Conservation (phyloP, 2,797 vertebrate species). For the Semotilus atromaculatus region DNA sequence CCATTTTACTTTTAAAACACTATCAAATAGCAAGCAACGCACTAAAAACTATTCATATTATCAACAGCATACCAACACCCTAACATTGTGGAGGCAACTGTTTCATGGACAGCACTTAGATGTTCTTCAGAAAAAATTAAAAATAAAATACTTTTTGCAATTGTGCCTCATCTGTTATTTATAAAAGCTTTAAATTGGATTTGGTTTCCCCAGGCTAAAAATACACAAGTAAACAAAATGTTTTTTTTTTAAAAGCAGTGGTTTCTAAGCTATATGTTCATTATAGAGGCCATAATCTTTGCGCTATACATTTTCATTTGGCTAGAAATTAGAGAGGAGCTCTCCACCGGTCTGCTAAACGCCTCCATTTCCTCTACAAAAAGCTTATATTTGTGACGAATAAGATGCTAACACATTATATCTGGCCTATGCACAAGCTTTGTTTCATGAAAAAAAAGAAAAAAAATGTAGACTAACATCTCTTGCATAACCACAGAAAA, state of each 20-base stretch:
- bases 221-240: neutral
- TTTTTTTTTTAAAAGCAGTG: neutral
- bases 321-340: conserved; percentile 33
- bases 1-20: neutral
- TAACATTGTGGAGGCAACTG: neutral
- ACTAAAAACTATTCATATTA: neutral
- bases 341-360: conserved; percentile 17
- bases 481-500: conserved; percentile 24
- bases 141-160: neutral
- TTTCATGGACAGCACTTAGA: neutral
- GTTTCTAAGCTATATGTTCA: conserved; percentile 4
- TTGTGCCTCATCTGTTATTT: neutral
- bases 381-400: neutral
- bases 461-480: neutral
- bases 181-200: conserved; percentile 21
- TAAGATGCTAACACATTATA: conserved; percentile 15
- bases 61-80: neutral
- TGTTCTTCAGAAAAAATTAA: neutral
- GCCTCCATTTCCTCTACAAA: conserved; percentile 30
- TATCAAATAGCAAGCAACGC: neutral
- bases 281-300: conserved; percentile 13
- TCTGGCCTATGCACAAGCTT: neutral
- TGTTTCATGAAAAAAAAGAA: conserved; percentile 4
- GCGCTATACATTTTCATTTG: conserved; percentile 38
- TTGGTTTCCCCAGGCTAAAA: conserved; percentile 1